Percentiles rank a stretch among this genome's conserved stretches.
phyloP scores from a whole-genome alignment of 2,113 vertebrate genomes.

The Hippocampus barbouri region DNA sequence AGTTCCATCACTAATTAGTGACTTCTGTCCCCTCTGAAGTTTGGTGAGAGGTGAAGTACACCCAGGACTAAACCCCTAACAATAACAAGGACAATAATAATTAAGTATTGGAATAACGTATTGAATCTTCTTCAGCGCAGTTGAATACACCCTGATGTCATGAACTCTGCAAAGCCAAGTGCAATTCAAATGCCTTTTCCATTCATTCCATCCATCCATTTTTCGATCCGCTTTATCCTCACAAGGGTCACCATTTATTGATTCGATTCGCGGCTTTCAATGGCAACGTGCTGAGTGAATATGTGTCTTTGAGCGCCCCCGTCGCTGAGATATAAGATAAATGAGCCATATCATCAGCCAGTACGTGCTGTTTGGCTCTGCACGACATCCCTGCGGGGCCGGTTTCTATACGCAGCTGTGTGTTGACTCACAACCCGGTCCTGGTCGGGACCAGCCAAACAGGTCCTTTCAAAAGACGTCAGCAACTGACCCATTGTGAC shows the following conservation, averaged over 20 bases:
- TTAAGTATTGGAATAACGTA: neutral
- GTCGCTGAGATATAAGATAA: conserved; percentile 1
- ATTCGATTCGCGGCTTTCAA: neutral
- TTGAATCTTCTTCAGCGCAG: neutral
- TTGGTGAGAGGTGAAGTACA: no score
- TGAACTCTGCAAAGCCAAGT: neutral
- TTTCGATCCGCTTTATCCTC: no score
- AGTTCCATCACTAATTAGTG: neutral
- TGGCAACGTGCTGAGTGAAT: neutral
- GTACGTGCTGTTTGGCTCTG: conserved; percentile 4
- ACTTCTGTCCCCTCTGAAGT: neutral
- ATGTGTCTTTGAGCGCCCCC: neutral
- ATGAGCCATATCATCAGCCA: conserved; percentile 27
- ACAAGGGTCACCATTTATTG: neutral
- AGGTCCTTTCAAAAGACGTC: conserved; percentile 14
- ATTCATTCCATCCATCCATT: no score
- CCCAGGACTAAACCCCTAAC: no score
- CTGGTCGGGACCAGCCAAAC: conserved; percentile 16
- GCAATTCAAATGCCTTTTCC: neutral
- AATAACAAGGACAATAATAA: neutral
- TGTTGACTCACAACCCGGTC: conserved; percentile 20
- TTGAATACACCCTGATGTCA: neutral
- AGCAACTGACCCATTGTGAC: conserved; percentile 3
- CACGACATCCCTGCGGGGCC: conserved; percentile 6
- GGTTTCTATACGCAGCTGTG: conserved; percentile 5